phyloP scores from a whole-genome alignment of 2,113 vertebrate genomes.

The Varanus salvator region DNA sequence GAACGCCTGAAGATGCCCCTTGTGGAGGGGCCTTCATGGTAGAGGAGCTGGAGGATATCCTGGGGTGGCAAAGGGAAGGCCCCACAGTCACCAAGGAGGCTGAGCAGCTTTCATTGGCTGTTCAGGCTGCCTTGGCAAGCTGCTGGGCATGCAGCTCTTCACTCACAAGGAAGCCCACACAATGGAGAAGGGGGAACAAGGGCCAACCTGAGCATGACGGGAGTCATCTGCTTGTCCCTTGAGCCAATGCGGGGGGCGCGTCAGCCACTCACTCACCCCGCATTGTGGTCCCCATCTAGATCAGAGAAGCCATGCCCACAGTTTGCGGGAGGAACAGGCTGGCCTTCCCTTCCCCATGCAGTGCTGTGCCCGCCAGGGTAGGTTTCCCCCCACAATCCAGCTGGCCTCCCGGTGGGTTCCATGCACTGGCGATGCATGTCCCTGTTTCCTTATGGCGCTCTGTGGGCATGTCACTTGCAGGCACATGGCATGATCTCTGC shows the following conservation, averaged over 20 bases:
- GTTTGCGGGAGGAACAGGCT: too few relatives aligned
- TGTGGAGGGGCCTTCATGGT: slow-evolving; percentile 79
- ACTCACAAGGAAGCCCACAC: neutral
- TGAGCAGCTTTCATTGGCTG: neutral
- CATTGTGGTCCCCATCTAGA: too few relatives aligned
- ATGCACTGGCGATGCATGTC: too few relatives aligned
- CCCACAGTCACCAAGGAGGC: neutral
- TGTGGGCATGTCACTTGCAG: neutral
- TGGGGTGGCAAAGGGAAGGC: slow-evolving; percentile 56
- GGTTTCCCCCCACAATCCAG: too few relatives aligned
- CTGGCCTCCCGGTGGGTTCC: too few relatives aligned
- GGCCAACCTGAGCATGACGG: neutral
- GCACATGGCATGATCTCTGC: too few relatives aligned
- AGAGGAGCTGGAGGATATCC: slow-evolving; percentile 82
- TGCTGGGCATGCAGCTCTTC: neutral
- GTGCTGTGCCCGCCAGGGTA: too few relatives aligned
- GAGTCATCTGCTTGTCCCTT: neutral
- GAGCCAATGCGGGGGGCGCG: neutral
- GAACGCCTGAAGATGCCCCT: slow-evolving; percentile 83
- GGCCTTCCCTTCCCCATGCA: too few relatives aligned
- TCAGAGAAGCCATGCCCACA: too few relatives aligned
- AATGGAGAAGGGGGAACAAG: neutral
- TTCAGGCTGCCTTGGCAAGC: neutral
- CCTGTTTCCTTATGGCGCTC: too few relatives aligned
- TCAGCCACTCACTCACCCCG: neutral